These are phyloP conservation scores for Solenodon paradoxus DNA, from an alignment of 2,113 vertebrate genomes.

Conservation along the genomic window DNA sequence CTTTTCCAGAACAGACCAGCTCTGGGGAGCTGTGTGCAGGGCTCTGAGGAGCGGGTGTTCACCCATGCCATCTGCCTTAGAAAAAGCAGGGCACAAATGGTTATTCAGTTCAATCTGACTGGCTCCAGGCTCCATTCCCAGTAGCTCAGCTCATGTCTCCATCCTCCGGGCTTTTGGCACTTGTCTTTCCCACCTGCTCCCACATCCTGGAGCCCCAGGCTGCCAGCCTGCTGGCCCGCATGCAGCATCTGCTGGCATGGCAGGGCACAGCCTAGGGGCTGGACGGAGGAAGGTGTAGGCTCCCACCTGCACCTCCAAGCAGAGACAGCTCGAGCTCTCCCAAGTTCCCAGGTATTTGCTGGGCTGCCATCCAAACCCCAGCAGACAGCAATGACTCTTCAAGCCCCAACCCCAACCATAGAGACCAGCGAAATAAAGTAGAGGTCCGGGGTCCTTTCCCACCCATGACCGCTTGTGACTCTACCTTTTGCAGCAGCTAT, in stretches of 20 bases:
- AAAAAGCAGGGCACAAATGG: neutral
- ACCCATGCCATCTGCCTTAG: neutral
- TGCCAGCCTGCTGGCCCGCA: constrained; percentile 50
- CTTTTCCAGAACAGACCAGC: neutral
- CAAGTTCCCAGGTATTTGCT: constrained; percentile 51
- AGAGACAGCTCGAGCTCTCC: constrained; percentile 19
- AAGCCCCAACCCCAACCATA: neutral
- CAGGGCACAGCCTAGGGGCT: neutral
- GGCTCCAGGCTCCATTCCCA: constrained; percentile 62
- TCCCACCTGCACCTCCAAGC: constrained; percentile 42
- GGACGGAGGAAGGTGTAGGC: neutral
- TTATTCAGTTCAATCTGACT: neutral
- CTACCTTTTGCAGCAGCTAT: neutral
- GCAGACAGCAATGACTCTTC: constrained; percentile 26
- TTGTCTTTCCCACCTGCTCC: constrained; percentile 31
- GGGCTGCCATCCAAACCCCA: constrained; percentile 53
- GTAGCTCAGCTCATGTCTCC: constrained; percentile 70
- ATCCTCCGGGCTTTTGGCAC: neutral
- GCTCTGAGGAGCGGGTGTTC: neutral
- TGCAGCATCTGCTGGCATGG: constrained; percentile 35
- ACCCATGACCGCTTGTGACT: neutral
- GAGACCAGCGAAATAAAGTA: neutral
- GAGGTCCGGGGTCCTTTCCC: neutral
- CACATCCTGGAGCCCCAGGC: constrained; percentile 41
- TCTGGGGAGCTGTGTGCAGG: neutral